Conservation (phyloP, 64 coral and sea anemone species). For the Dendronephthya gigantea region DNA sequence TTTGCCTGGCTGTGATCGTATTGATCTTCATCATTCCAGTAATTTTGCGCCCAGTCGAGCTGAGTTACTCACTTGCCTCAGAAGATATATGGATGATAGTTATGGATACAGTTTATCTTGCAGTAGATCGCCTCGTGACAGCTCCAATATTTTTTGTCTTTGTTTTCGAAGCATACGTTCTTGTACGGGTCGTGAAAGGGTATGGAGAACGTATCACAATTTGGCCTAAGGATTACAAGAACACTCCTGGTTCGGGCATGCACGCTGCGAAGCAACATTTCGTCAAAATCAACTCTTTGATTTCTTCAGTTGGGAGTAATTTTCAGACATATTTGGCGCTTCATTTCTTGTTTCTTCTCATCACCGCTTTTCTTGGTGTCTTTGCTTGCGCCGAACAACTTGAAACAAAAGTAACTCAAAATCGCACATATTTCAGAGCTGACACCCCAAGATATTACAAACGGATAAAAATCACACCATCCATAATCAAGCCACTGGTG, state of each 20-base stretch:
- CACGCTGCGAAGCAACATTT: not conserved
- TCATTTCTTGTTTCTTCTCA: not conserved
- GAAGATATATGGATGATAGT: not conserved
- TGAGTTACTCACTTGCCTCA: not conserved
- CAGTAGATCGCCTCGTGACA: not conserved
- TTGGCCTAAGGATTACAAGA: not conserved
- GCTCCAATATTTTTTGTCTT: constrained; percentile 3
- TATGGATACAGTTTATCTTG: not conserved
- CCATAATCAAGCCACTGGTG: not conserved
- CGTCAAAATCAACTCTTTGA: not conserved
- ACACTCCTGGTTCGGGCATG: not conserved
- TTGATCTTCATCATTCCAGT: not conserved
- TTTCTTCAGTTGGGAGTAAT: not conserved
- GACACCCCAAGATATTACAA: not conserved
- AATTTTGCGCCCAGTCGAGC: not conserved
- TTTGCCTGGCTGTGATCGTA: not conserved
- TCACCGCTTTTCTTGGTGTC: not conserved
- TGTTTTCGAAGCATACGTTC: not conserved
- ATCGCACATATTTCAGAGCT: not conserved
- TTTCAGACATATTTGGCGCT: not conserved
- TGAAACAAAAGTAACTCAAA: not conserved
- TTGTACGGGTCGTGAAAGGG: constrained; percentile 1
- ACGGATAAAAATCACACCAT: not conserved
- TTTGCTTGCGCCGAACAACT: constrained; percentile 3
- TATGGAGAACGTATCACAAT: not conserved